Conservation (phyloP, 2,113 vertebrate genomes). For the Puffinus mauretanicus region DNA sequence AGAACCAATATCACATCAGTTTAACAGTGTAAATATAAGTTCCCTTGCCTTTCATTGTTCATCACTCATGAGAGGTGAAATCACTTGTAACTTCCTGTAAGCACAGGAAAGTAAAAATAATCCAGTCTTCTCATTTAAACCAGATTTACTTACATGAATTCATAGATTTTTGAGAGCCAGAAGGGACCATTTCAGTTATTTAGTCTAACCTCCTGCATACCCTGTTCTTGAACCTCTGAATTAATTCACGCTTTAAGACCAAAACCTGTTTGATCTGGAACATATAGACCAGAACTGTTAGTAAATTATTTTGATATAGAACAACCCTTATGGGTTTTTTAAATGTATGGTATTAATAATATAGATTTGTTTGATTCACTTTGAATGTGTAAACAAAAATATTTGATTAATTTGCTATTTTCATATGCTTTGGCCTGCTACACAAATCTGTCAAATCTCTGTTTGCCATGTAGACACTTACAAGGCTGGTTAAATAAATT, state of each 20-base stretch:
- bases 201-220: background rate
- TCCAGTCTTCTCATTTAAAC: background rate
- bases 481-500: background rate
- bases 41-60: background rate
- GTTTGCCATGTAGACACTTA: background rate
- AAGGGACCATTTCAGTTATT: background rate
- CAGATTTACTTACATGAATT: background rate
- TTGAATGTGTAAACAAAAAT: background rate
- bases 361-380: background rate
- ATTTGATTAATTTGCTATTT: background rate
- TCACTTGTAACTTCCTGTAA: background rate
- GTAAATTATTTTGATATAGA: background rate
- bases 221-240: background rate
- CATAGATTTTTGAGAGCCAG: background rate
- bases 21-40: background rate
- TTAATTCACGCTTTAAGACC: background rate
- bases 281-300: background rate
- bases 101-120: background rate
- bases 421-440: background rate
- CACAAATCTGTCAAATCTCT: background rate
- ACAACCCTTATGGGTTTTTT: accelerated
- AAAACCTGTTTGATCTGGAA: background rate
- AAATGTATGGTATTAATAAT: background rate
- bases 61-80: background rate
- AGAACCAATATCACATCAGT: background rate